Base-by-base conservation (phyloP, 2,888 invertebrate genomes). In the Melanophora roralis region DNA sequence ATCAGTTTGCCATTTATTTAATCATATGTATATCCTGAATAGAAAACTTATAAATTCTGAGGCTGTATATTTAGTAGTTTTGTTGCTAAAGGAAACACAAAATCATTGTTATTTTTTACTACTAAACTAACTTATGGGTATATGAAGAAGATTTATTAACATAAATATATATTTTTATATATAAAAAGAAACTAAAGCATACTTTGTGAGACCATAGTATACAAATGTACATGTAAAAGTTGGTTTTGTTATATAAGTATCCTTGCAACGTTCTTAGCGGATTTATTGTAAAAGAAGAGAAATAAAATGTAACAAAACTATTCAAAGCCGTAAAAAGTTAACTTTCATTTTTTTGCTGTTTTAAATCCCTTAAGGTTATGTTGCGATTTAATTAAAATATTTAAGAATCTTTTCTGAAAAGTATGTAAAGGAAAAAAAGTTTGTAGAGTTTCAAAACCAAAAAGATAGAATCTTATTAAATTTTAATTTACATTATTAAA, bases 351-450 rank as follows among this genome's bases (percentile, higher is more conserved):
- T 34, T 53, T 12, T 19, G 14, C 21, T 23, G 14, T 12, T 12
- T 14, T 23, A 16, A 64, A 55, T n/a, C 3, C 51, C 71, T 62
- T 40, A 55, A 67, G 77, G 71, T 67, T 64, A 62, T 78, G 32
- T 21, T 55, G 5, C 12, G 19, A 11, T 27, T 62, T 0, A 9
- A 36, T 4, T 2, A 32, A 9, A 3, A 32, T 32, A 6, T 27
- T 27, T 27, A n/a, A 45, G 62, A 62, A 43, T 0, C 12, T 36
- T 51, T n/a, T n/a, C n/a, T 32, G 5, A 34, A 6, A 43, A 19
- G 40, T 40, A 34, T n/a, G 6, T 0, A 14, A 43, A 34, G 12
- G 27, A 21, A 2, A 14, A 74, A 43, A 60, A 43, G 14, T 27
- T 55, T 12, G 21, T 4, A 36, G 21, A 11, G 27, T 6, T 27